Conservation (phyloP, 2,888 invertebrate species). For the Stenotaenia linearis region DNA sequence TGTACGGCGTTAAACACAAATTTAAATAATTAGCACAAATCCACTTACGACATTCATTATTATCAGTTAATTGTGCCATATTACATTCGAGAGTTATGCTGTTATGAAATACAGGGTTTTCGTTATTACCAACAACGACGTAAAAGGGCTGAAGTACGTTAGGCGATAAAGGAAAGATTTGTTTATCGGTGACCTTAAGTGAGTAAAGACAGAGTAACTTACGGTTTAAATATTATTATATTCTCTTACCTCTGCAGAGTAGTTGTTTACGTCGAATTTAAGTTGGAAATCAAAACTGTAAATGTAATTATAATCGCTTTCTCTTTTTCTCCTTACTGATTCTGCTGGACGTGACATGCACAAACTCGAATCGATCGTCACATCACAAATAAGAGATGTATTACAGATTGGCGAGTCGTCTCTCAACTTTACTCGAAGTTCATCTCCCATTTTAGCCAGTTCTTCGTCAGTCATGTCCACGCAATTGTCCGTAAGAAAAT, state of each 20-base stretch:
- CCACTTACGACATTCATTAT: neutral
- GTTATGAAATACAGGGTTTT: neutral
- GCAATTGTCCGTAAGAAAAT: neutral
- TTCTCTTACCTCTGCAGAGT: neutral
- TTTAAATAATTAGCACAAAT: conserved; percentile 34
- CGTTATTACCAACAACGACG: neutral
- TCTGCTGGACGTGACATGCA: neutral
- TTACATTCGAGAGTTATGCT: neutral
- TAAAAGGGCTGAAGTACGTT: neutral
- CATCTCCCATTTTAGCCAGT: neutral
- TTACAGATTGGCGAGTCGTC: neutral
- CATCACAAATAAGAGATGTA: neutral
- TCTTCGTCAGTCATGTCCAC: neutral
- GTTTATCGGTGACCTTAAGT: neutral
- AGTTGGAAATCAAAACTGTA: neutral
- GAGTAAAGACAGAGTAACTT: neutral
- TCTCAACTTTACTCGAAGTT: neutral
- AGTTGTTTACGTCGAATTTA: neutral
- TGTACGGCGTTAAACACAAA: neutral
- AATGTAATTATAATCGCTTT: neutral
- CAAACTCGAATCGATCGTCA: neutral
- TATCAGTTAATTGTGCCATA: neutral
- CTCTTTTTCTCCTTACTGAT: neutral
- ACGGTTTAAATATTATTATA: neutral
- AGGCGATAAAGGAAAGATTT: neutral